Evolutionary conservation across 2,113 vertebrate species (phyloP), one percentile per base, ranked within the genome.

Genomic region (Platichthys stellatus): DNA sequence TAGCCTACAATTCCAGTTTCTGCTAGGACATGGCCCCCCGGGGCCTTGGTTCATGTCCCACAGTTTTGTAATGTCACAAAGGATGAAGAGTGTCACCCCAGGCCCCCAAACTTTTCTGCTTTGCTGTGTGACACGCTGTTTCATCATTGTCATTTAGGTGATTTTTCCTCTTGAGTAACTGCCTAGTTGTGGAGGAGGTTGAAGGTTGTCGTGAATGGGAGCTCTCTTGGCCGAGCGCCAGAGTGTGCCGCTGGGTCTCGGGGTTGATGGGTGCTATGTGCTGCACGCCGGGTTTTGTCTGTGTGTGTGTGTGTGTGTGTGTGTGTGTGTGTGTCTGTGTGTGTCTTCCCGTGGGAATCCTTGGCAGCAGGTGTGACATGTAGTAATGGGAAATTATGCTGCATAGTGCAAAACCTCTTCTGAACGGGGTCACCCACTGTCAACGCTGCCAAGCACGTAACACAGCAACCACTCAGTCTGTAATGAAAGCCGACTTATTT

Each of bases 351-450:
- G 54, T 82, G 89, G 89, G 91, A 89, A 85, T 83, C 74, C 88
- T 86, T 90, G 86, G 88, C 83, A 90, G 89, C 90, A 90, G 87
- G 88, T 90, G 92, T 93, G 91, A 92, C 89, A 89, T 88, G 87
- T 88, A 89, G 89, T 91, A 92, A 92, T 93, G 83, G 88, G 90
- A 91, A 91, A 92, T 93, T 91, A 91, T 93, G 89, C 91, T 91
- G 81, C 79, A 78, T 80, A 81, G 89, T 90, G 92, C 91, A 91
- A 85, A 92, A 93, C 89, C 88, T 92, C 76, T 79, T 84, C 74
- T 79, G 87, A 89, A 90, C 64, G 80, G 89, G 87, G 91, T 93
- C 91, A 91, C 88, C 86, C 82, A 84, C 88, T 93, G 89, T 88
- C 91, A 89, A 81, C 80, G 82, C 78, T 81, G 82, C 83, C 84